Percentiles rank a stretch among this genome's conserved stretches.
Conservation (phyloP, 2,113 vertebrate genomes). For the Acrocephalus arundinaceus region DNA sequence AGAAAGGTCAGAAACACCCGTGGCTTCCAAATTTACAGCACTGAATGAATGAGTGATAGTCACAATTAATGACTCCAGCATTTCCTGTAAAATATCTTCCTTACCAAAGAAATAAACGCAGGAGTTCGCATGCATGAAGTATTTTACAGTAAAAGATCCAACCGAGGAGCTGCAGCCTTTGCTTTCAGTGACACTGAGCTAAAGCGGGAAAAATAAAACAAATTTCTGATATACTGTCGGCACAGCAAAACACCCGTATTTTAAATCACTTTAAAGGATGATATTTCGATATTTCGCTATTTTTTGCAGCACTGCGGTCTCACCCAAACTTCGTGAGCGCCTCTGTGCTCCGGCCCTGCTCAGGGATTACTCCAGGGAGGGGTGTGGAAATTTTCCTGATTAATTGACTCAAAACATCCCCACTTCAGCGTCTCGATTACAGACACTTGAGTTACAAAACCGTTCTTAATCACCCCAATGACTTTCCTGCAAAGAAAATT, state of each 20-base stretch:
- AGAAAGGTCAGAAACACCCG: too few relatives aligned
- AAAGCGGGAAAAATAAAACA: accelerated
- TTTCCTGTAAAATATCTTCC: background rate
- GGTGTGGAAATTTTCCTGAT: background rate
- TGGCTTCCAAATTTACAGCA: too few relatives aligned
- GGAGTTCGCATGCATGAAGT: background rate
- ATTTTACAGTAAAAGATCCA: background rate
- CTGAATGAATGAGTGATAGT: too few relatives aligned
- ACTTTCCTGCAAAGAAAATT: background rate
- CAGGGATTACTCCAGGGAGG: background rate
- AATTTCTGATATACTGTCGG: background rate
- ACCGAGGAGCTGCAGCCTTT: background rate
- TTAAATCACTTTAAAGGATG: accelerated
- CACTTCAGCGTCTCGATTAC: background rate
- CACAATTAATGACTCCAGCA: background rate
- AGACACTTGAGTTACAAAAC: background rate
- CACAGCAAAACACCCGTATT: background rate
- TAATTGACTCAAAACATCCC: background rate
- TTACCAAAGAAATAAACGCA: background rate
- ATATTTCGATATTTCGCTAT: background rate
- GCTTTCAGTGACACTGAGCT: background rate
- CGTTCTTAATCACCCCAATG: background rate
- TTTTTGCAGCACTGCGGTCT: background rate
- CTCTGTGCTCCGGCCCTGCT: background rate
- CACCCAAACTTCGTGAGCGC: background rate